These are phyloP conservation scores for Drymonia ruficornis DNA, from an alignment of 2,888 invertebrate genomes.

Conservation along the genomic window DNA sequence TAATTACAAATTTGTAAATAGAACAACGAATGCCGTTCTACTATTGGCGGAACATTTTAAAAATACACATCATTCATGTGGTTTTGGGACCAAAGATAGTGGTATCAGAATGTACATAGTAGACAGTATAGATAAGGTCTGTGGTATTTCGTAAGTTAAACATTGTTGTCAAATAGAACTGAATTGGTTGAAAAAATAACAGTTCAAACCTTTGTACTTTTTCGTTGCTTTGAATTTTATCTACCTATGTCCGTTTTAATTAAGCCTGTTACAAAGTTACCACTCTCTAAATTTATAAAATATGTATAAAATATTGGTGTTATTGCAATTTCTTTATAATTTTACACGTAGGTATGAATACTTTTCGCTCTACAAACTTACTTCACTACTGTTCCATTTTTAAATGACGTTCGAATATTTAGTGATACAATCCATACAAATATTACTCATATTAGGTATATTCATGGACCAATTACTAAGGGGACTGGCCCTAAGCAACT, in stretches of 20 bases:
- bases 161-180: conserved; percentile 12
- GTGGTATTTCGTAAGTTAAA: conserved; percentile 18
- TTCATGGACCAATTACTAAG: too few species aligned
- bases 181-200: conserved; percentile 5
- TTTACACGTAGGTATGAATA: too few species aligned
- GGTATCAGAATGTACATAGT: conserved; percentile 20
- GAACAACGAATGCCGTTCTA: conserved; percentile 10
- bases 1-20: conserved; percentile 10
- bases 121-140: conserved; percentile 16
- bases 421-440: too few species aligned
- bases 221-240: conserved; percentile 8
- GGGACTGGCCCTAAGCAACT: too few species aligned
- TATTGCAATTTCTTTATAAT: too few species aligned
- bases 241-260: not conserved
- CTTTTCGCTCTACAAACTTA: too few species aligned
- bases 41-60: conserved; percentile 1
- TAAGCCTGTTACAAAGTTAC: not conserved
- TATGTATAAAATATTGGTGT: too few species aligned
- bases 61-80: conserved; percentile 8
- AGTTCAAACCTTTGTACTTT: not conserved
- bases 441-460: too few species aligned
- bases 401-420: too few species aligned
- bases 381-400: too few species aligned
- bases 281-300: too few species aligned
- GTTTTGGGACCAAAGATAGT: conserved; percentile 14